Percentiles rank a stretch among this genome's conserved stretches.
Evolutionary conservation across 2,113 vertebrate species (phyloP).

Genomic region (Gymnarchus niloticus): DNA sequence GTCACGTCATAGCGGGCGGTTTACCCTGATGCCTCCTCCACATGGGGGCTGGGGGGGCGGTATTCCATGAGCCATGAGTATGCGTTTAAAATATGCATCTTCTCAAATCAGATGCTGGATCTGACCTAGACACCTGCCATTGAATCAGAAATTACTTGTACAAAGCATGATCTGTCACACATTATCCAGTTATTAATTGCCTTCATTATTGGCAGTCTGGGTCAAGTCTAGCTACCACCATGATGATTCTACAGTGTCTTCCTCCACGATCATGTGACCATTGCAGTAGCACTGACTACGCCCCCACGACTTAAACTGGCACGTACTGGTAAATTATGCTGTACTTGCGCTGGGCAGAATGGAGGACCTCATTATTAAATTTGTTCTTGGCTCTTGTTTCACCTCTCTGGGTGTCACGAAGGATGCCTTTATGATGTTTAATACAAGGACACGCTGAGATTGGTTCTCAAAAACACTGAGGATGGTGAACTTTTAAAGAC

Average conservation of each 20-base stretch:
- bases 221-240: neutral
- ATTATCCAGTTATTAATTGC: neutral
- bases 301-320: too few species aligned
- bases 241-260: neutral
- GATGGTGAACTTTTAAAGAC: neutral
- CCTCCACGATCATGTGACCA: neutral
- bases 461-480: neutral
- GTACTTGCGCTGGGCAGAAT: neutral
- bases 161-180: neutral
- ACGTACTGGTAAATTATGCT: too few species aligned
- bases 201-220: neutral
- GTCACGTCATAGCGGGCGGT: neutral
- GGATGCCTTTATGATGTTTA: neutral
- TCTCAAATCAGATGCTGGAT: slow-evolving; percentile 6
- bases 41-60: neutral
- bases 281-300: neutral
- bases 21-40: neutral
- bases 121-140: neutral
- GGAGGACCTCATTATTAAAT: neutral
- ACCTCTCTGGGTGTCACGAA: neutral
- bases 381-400: neutral
- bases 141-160: neutral
- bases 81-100: slow-evolving; percentile 18
- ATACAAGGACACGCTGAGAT: neutral
- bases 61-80: neutral